Conservation (phyloP, 2,797 vertebrate species). For the Pyrocephalus nanus region DNA sequence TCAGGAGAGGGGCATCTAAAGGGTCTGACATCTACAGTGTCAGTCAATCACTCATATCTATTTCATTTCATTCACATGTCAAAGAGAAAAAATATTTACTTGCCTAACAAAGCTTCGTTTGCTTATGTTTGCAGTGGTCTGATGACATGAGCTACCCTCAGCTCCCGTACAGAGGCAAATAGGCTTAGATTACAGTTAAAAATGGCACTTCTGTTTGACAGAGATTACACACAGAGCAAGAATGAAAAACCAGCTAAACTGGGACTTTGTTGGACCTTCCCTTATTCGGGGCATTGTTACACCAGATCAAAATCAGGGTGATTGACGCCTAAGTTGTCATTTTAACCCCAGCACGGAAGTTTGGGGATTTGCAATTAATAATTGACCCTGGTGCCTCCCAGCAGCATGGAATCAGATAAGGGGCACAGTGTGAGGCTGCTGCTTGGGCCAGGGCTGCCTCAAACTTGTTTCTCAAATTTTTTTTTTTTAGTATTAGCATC, state of each 20-base stretch:
- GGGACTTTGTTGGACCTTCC: not conserved
- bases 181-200: conserved; percentile 35
- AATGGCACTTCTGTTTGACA: conserved; percentile 27
- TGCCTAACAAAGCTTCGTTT: not conserved
- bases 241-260: conserved; percentile 10
- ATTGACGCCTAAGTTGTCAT: conserved; percentile 15
- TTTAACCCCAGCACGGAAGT: conserved; percentile 23
- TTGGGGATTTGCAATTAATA: conserved; percentile 12
- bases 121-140: conserved; percentile 29
- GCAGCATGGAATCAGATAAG: not conserved
- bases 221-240: conserved; percentile 34
- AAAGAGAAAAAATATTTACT: conserved; percentile 44
- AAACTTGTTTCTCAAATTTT: not conserved
- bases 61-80: conserved; percentile 13
- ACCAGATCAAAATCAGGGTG: conserved; percentile 48
- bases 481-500: not conserved
- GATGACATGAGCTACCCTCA: conserved; percentile 39
- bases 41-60: conserved; percentile 51
- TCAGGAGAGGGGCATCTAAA: not conserved
- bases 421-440: not conserved
- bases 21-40: not conserved
- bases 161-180: not conserved
- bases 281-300: not conserved
- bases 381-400: not conserved
- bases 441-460: not conserved